A percentile compares a stretch with the other conserved stretches of the same genome.
Evolutionary conservation across 1,140 invertebrate species (phyloP).

Genomic region (Drosophila tsacasi): DNA sequence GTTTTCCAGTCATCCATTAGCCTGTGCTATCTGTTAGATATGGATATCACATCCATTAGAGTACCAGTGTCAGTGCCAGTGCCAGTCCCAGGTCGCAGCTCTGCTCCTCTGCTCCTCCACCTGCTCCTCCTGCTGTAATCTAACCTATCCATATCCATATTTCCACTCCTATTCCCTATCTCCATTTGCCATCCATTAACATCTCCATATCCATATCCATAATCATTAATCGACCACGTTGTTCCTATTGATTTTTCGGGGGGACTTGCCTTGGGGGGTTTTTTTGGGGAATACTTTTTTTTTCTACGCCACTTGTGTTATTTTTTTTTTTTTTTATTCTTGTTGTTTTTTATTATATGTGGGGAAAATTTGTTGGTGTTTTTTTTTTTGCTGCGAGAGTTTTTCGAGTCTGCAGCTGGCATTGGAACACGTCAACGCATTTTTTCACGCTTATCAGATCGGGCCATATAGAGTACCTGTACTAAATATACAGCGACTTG

Average conservation of each 20-base stretch:
- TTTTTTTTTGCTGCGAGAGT: conserved; percentile 4
- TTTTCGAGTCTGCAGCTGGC: conserved; percentile 37
- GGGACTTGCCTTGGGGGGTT: no score
- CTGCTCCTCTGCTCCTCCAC: neutral
- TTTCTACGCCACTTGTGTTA: neutral
- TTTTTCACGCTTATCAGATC: conserved; percentile 62
- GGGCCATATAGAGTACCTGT: conserved; percentile 34
- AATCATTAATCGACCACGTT: conserved; percentile 52
- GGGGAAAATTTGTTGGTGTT: conserved; percentile 4
- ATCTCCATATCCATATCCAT: conserved; percentile 28
- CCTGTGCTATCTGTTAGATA: conserved; percentile 14
- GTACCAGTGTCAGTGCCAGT: neutral
- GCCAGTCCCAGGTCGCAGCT: neutral
- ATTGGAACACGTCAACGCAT: conserved; percentile 63
- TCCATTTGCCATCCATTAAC: conserved; percentile 31
- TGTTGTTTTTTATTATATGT: conserved; percentile 20
- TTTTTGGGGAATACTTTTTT: neutral
- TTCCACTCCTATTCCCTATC: conserved; percentile 16
- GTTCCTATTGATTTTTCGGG: conserved; percentile 37
- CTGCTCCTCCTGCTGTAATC: neutral
- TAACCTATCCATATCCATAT: conserved; percentile 34
- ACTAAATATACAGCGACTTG: conserved; percentile 26
- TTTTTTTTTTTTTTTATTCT: conserved; percentile 1
- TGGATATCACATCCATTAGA: conserved; percentile 14
- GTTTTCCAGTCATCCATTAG: conserved; percentile 18